Evolutionary conservation across 2,888 invertebrate species (phyloP), one percentile per base, ranked within the genome.

Genomic region (Andricus curvator): DNA sequence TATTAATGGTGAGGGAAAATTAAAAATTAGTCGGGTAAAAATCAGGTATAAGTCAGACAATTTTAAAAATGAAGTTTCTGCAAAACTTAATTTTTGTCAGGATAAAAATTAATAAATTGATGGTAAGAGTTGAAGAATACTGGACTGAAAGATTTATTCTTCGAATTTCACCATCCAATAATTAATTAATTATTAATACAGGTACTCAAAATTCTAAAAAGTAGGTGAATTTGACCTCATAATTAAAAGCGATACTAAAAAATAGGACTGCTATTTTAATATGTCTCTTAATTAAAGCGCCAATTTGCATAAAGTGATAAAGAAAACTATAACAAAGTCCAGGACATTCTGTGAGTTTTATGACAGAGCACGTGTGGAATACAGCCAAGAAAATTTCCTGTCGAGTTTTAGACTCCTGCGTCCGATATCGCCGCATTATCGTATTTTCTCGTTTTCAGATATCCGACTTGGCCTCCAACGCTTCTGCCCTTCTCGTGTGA

Each of bases 381-480:
- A 56, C 11, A 56, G 74, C 74, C 56, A 74, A 56, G 56, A 74
- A 56, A 56, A n/a, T 74, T 56, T 74, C 15, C 33, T 56, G n/a
- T 29, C 1, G 29, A 56, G 29, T 74, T 74, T 74, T 48, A 29
- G 48, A 56, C 33, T 51, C 33, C 33, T 48, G 33, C 51, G 29
- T 56, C 33, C 51, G 66, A 51, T 51, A 51, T 56, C 13, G 56
- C 5, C 15, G 33, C 56, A 51, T 29, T 56, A 56, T 74, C 74
- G 74, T 74, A 74, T 74, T 74, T 74, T 56, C 74, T 74, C 74
- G 33, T 74, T 74, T 74, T n/a, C 74, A 56, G 74, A 74, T 74
- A 74, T 74, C 56, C 56, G 56, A 74, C 56, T 74, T 74, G 74
- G 74, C 56, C 74, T 66, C 66, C 66, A 66, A 66, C 66, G n/a